Evolutionary conservation across 1,140 invertebrate genomes (phyloP).

Genomic region (Vanessa tameamea): DNA sequence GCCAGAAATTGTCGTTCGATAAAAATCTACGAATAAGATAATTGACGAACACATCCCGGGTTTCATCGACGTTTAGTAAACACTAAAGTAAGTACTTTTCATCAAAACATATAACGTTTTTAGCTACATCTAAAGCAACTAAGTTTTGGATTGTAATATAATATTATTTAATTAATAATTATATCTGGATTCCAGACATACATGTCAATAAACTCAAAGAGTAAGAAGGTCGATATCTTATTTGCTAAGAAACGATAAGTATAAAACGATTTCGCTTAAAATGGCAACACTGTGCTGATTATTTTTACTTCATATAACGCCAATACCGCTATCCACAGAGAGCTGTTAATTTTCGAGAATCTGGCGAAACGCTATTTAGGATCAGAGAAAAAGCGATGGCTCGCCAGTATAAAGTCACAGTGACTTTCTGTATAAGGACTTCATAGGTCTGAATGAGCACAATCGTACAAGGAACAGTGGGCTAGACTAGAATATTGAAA

Average conservation of each 20-base stretch:
- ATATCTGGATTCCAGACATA: too few species aligned
- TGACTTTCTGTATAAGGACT: slow-evolving; percentile 32
- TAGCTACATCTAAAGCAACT: too few species aligned
- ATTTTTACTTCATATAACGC: slow-evolving; percentile 4
- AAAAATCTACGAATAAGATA: not conserved
- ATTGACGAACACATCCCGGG: not conserved
- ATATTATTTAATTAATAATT: too few species aligned
- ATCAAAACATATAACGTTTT: too few species aligned
- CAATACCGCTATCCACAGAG: slow-evolving; percentile 20
- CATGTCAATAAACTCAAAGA: too few species aligned
- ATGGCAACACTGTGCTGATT: slow-evolving; percentile 11
- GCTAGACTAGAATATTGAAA: not conserved
- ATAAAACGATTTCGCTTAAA: slow-evolving; percentile 4
- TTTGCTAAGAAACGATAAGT: not conserved
- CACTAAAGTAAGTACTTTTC: too few species aligned
- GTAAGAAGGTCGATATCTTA: too few species aligned
- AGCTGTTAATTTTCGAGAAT: slow-evolving; percentile 48
- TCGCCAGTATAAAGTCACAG: slow-evolving; percentile 9
- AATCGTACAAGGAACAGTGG: slow-evolving; percentile 26
- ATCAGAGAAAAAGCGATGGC: slow-evolving; percentile 31
- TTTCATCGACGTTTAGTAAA: not conserved
- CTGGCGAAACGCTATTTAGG: slow-evolving; percentile 34
- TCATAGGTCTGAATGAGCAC: slow-evolving; percentile 31
- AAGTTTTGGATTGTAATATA: too few species aligned
- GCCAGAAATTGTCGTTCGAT: not conserved